These are phyloP conservation scores for Perdita meconis DNA, from an alignment of 2,888 invertebrate genomes.

Conservation along the genomic window DNA sequence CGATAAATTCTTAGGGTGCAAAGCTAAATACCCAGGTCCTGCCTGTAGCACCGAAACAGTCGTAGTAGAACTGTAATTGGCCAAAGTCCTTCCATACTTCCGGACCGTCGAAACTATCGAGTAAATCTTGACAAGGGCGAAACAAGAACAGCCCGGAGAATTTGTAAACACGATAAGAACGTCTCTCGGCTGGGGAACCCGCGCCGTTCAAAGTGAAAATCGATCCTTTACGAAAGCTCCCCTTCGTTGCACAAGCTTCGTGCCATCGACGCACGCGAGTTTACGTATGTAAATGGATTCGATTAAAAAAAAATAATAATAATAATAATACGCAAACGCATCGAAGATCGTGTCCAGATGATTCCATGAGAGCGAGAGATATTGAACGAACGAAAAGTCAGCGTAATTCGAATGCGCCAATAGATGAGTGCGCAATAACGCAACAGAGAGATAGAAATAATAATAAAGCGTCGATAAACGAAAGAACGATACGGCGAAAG, in stretches of 20 bases:
- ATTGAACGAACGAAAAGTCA: conserved; percentile 15
- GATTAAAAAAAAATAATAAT: conserved; percentile 3
- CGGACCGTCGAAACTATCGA: conserved; percentile 7
- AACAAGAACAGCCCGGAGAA: background rate
- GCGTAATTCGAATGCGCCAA: conserved; percentile 23
- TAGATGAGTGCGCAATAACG: conserved; percentile 23
- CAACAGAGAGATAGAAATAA: conserved; percentile 5
- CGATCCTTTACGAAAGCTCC: background rate
- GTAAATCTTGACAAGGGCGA: conserved; percentile 30
- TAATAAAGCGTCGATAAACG: conserved; percentile 21
- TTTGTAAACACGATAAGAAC: conserved; percentile 48
- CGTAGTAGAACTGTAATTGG: conserved; percentile 53
- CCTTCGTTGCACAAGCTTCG: background rate
- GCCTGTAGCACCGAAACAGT: conserved; percentile 60
- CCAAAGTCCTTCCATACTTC: conserved; percentile 62
- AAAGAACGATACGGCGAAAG: conserved; percentile 18
- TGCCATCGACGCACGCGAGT: background rate
- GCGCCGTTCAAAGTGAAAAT: conserved; percentile 25
- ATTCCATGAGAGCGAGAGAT: conserved; percentile 38
- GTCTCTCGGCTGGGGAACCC: conserved; percentile 3
- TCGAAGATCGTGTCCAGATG: conserved; percentile 26
- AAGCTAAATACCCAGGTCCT: conserved; percentile 15
- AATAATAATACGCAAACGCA: too few species aligned
- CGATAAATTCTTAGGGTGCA: background rate
- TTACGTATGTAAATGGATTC: conserved; percentile 24